Percentiles rank a stretch among this genome's conserved stretches.
phyloP scores from a whole-genome alignment of 2,797 vertebrate genomes.

The Cynopterus sphinx region DNA sequence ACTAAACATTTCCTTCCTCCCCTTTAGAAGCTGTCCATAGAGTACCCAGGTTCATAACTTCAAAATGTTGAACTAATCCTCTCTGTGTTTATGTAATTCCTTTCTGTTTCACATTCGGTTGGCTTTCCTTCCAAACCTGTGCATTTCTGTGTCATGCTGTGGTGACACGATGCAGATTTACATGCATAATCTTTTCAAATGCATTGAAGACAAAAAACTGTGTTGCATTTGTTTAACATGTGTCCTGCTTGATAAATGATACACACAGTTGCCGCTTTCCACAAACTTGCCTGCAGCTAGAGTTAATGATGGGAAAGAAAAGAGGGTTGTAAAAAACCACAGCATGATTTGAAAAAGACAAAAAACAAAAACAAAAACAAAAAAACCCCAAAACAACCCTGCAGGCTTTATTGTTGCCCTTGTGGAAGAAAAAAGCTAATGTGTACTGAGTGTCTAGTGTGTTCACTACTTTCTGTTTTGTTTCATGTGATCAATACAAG shows the following conservation, averaged over 20 bases:
- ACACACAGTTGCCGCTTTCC: slow-evolving; percentile 30
- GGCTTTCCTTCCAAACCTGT: slow-evolving; percentile 67
- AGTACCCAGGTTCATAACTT: slow-evolving; percentile 68
- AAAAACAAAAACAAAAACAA: background rate
- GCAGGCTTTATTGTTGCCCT: background rate
- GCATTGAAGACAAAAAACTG: slow-evolving; percentile 61
- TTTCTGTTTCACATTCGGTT: slow-evolving; percentile 71
- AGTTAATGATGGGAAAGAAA: slow-evolving; percentile 69
- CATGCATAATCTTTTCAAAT: slow-evolving; percentile 59
- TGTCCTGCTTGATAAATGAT: slow-evolving; percentile 79
- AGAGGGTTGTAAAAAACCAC: slow-evolving; percentile 68
- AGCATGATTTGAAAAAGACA: slow-evolving; percentile 35
- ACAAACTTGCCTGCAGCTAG: slow-evolving; percentile 76
- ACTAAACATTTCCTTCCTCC: slow-evolving; percentile 79
- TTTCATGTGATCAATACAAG: background rate
- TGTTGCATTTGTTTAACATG: slow-evolving; percentile 72
- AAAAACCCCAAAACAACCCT: background rate
- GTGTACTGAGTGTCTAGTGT: background rate
- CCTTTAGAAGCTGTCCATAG: slow-evolving; percentile 48
- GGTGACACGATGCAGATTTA: slow-evolving; percentile 61
- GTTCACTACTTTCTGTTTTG: background rate
- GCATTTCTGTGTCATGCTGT: slow-evolving; percentile 54
- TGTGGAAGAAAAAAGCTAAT: background rate
- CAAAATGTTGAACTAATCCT: slow-evolving; percentile 73
- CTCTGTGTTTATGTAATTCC: slow-evolving; percentile 69